Evolutionary conservation across 2,888 invertebrate genomes (phyloP).

Genomic region (Dynastes hyllus): DNA sequence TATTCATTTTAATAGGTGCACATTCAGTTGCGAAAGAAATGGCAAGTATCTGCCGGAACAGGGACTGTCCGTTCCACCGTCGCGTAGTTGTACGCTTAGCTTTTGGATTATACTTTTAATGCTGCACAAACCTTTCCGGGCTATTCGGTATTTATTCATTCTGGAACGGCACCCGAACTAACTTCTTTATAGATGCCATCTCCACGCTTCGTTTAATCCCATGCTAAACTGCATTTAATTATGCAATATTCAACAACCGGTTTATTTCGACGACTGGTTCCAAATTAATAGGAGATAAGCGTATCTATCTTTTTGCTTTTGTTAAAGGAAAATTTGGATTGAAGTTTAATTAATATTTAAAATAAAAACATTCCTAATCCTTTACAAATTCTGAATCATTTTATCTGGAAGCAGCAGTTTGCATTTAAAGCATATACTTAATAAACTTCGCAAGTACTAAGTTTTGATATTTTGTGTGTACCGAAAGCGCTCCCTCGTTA

Average conservation of each 20-base stretch:
- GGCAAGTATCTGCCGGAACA: neutral
- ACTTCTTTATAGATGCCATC: neutral
- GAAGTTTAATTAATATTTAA: no score
- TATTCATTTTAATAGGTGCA: conserved; percentile 1
- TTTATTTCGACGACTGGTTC: neutral
- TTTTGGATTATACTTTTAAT: conserved; percentile 17
- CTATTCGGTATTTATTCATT: conserved; percentile 13
- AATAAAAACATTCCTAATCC: no score
- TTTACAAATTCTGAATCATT: no score
- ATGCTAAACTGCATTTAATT: conserved; percentile 16
- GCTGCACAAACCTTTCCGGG: conserved; percentile 1
- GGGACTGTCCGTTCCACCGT: neutral
- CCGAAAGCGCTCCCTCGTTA: no score
- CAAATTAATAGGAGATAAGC: neutral
- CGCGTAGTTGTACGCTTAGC: neutral
- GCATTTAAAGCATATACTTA: no score
- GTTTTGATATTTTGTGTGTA: no score
- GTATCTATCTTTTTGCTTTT: no score
- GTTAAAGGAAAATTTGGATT: no score
- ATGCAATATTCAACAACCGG: neutral
- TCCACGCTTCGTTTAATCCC: neutral
- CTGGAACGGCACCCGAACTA: neutral
- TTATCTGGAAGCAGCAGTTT: no score
- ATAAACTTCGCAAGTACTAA: no score
- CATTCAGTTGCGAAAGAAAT: neutral